Evolutionary conservation across 2,797 vertebrate species (phyloP).

Genomic region (Eurystomus glaucurus): DNA sequence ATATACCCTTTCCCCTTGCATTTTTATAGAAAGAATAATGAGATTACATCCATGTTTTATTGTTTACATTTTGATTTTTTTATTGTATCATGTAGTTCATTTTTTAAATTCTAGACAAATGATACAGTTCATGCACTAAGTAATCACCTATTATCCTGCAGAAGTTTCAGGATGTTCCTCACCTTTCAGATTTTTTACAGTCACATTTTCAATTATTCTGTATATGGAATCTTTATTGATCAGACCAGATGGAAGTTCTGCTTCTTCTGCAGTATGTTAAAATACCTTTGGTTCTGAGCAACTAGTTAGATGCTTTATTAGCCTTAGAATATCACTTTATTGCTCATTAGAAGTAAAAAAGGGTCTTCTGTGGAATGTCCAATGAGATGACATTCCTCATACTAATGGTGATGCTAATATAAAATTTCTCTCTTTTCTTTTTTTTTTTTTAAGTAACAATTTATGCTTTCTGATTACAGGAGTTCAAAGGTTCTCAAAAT

Average conservation of each 20-base stretch:
- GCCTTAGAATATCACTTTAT: not conserved
- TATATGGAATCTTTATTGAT: not conserved
- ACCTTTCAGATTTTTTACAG: not conserved
- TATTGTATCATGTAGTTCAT: not conserved
- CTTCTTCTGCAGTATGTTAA: not conserved
- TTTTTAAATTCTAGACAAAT: not conserved
- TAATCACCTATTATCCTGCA: not conserved
- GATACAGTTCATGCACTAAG: not conserved
- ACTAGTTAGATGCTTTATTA: not conserved
- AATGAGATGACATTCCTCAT: not conserved
- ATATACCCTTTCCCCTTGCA: accelerated
- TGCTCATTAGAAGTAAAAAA: not conserved
- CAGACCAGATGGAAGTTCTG: not conserved
- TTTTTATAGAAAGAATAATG: not conserved
- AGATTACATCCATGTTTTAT: not conserved
- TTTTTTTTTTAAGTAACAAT: not conserved
- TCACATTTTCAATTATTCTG: not conserved
- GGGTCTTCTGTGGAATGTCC: not conserved
- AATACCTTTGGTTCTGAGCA: not conserved
- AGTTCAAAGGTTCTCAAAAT: too few relatives aligned
- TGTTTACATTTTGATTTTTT: not conserved
- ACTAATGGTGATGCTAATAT: not conserved
- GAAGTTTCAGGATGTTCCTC: not conserved
- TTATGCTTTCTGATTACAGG: not conserved
- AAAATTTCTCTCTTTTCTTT: not conserved